Evolutionary conservation across 2,113 vertebrate genomes (phyloP), one percentile per base, ranked within the genome.

Genomic region (Phrynosoma blainvillii): DNA sequence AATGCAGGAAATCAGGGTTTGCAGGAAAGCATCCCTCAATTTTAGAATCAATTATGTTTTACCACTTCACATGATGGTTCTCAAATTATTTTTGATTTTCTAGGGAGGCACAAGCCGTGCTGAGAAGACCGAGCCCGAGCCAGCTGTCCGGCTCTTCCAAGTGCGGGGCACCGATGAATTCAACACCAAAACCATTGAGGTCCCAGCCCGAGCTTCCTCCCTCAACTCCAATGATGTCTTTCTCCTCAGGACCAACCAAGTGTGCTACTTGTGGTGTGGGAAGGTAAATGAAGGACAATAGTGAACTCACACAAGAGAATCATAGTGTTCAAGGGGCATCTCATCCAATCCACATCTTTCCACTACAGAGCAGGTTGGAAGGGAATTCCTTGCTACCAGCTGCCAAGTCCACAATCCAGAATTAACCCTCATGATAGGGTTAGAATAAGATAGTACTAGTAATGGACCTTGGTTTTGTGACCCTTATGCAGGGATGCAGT

Each of bases 221-320:
- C 97, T 99, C 74, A 98, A 98, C 95, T 97, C 96, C 94, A 98
- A 98, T 0, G 98, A 98, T 0, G 97, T 99, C 76, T 98, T 98
- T 93, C 92, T 98, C 89, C 95, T 99, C 25, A 94, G 96, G 23
- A 97, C 97, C 0, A 94, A 95, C 65, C 93, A 93, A 1, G 81
- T 94, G 1, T 96, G 97, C 88, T 98, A 97, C 95, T 94, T 98
- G 95, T 99, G 98, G 98, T 98, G 98, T 0, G 98, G 98, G 80
- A 99, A 98, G 98, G 98, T 97, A 91, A 75, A 93, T 5, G 82
- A 65, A 6, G 59, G 0, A 4, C 20, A 82, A 25, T 13, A 0
- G 0, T 40, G 65, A 77, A 66, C 5, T 85, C 1, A 0, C 0
- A 0, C 20, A 84, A 16, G 11, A 66, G 47, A 47, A 30, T 2